Evolutionary conservation across 2,797 vertebrate species (phyloP).

Genomic region (Rhinichthys osculus): DNA sequence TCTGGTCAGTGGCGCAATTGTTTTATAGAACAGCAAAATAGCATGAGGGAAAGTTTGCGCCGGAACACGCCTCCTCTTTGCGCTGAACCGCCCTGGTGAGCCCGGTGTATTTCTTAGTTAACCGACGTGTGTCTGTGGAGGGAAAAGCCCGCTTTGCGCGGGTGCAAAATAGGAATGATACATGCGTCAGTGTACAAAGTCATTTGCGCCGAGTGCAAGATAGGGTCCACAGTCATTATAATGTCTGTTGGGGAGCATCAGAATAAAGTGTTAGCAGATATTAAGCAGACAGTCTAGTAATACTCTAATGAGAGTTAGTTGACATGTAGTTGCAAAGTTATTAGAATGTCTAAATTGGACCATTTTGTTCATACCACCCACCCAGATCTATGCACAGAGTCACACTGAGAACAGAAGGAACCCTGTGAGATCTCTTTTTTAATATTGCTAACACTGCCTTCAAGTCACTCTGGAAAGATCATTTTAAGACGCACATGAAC

Average conservation of each 20-base stretch:
- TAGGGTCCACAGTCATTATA: not conserved
- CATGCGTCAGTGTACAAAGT: no score
- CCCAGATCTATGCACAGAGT: not conserved
- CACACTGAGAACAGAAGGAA: not conserved
- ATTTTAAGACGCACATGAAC: not conserved
- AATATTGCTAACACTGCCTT: slow-evolving; percentile 41
- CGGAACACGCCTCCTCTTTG: no score
- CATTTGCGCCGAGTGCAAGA: no score
- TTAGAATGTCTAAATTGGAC: not conserved
- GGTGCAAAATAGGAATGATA: no score
- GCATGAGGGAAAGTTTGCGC: no score
- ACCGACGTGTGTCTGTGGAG: no score
- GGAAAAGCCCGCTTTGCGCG: no score
- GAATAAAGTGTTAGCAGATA: not conserved
- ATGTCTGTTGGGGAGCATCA: not conserved
- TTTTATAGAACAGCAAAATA: no score
- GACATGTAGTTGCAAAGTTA: not conserved
- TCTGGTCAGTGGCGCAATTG: no score
- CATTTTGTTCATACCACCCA: not conserved
- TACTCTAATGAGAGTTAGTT: not conserved
- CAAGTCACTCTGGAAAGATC: slow-evolving; percentile 16
- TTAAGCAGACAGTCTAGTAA: not conserved
- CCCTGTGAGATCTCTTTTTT: not conserved
- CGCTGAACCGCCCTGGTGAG: no score
- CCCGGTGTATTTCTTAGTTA: no score